Evolutionary conservation across 2,797 vertebrate species (phyloP).

Genomic region (Yasuhikotakia modesta): DNA sequence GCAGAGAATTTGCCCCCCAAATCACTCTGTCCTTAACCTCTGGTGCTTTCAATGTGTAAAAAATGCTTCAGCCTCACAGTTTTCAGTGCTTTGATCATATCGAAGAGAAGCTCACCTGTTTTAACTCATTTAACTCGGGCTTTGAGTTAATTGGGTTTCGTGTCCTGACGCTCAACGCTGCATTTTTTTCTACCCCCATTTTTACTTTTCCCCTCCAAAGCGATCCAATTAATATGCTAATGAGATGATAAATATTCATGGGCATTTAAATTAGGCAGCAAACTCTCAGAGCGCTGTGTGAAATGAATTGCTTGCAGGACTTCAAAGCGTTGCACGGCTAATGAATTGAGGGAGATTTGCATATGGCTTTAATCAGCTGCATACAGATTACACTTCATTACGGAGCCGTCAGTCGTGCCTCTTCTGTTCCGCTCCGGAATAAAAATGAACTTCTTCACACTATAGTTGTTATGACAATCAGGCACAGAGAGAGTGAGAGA

Average conservation of each 20-base stretch:
- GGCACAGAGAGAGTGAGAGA: conserved; percentile 69
- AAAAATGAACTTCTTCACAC: conserved; percentile 89
- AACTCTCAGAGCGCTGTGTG: conserved; percentile 96
- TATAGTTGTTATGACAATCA: conserved; percentile 94
- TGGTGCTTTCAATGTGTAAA: conserved; percentile 7
- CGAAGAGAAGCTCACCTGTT: conserved; percentile 78
- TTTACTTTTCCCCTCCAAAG: conserved; percentile 78
- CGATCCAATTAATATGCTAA: conserved; percentile 99
- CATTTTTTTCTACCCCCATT: conserved; percentile 59
- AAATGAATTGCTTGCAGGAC: conserved; percentile 98
- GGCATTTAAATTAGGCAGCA: conserved; percentile 98
- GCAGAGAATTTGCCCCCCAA: conserved; percentile 72
- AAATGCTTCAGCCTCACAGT: not conserved
- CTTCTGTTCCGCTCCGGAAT: conserved; percentile 97
- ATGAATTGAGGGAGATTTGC: conserved; percentile 96
- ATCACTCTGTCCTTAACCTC: conserved; percentile 11
- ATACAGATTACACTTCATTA: conserved; percentile 99
- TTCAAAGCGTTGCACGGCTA: conserved; percentile 99
- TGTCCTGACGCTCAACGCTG: conserved; percentile 62
- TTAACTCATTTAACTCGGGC: conserved; percentile 84
- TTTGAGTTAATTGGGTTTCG: conserved; percentile 80
- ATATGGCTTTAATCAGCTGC: conserved; percentile 99
- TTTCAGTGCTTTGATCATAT: conserved; percentile 26
- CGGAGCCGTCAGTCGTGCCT: conserved; percentile 98
- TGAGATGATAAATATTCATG: conserved; percentile 99